phyloP scores from a whole-genome alignment of 2,888 invertebrate genomes.

The Leucophora obtusa region DNA sequence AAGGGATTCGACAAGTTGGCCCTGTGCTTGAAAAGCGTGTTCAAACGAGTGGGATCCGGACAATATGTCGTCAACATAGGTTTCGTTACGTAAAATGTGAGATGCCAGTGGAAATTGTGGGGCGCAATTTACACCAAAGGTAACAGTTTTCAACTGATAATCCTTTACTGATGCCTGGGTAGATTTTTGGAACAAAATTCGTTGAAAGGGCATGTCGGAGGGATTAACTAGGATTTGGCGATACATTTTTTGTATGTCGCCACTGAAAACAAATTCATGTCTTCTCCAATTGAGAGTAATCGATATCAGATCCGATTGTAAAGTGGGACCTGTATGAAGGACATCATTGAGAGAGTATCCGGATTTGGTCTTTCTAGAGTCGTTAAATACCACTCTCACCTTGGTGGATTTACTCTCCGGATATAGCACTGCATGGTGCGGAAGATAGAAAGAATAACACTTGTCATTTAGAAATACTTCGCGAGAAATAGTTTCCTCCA shows the following conservation, averaged over 20 bases:
- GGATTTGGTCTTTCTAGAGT: not conserved
- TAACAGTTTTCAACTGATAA: not conserved
- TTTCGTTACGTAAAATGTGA: not conserved
- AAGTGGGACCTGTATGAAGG: not conserved
- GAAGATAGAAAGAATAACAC: slow-evolving; percentile 13
- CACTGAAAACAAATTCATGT: slow-evolving; percentile 17
- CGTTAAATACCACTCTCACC: slow-evolving; percentile 3
- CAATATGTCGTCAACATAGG: slow-evolving; percentile 3
- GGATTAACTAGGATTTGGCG: slow-evolving; percentile 5
- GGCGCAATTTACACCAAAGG: not conserved
- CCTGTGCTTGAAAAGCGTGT: not conserved
- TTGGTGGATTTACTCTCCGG: slow-evolving; percentile 3
- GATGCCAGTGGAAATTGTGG: slow-evolving; percentile 12
- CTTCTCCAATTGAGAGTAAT: slow-evolving; percentile 17
- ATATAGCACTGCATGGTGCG: slow-evolving; percentile 15
- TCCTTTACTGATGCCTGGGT: not conserved
- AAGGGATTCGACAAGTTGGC: too few relatives aligned
- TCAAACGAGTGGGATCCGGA: not conserved
- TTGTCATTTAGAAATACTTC: not conserved
- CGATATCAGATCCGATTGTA: slow-evolving; percentile 1
- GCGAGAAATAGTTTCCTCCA: not conserved
- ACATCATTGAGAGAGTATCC: not conserved
- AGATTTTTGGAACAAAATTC: not conserved
- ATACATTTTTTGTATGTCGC: not conserved
- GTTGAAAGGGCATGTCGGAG: slow-evolving; percentile 4